A percentile compares a stretch with the other conserved stretches of the same genome.
Conservation (phyloP, 2,888 invertebrate species). For the Sesia bembeciformis region DNA sequence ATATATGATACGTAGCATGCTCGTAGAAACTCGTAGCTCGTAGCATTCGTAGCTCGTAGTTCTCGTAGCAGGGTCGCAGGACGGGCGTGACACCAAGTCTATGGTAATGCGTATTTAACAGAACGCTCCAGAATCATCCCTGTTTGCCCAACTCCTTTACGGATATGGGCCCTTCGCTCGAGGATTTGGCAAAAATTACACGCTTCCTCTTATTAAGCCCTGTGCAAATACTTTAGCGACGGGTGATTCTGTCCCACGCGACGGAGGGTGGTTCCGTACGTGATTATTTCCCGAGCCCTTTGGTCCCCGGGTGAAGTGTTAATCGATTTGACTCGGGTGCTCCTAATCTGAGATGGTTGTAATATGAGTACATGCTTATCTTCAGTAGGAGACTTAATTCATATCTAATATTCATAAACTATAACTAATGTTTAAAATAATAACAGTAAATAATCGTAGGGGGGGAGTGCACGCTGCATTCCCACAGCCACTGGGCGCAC, state of each 20-base stretch:
- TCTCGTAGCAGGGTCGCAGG: no score
- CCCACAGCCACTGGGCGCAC: no score
- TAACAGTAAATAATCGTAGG: not conserved
- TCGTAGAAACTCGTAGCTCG: no score
- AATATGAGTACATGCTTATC: no score
- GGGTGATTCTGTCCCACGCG: not conserved
- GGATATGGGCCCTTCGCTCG: constrained; percentile 22
- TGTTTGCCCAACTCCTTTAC: constrained; percentile 48
- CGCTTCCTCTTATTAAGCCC: constrained; percentile 46
- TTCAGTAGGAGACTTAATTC: no score
- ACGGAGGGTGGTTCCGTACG: not conserved
- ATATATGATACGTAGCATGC: no score
- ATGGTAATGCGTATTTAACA: no score
- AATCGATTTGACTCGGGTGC: not conserved
- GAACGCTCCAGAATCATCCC: constrained; percentile 5
- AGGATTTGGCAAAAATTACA: constrained; percentile 53
- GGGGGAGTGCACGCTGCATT: no score
- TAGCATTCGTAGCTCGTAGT: no score
- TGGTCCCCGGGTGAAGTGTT: not conserved
- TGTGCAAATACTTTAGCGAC: constrained; percentile 37
- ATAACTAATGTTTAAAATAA: not conserved
- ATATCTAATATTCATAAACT: no score
- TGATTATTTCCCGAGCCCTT: not conserved
- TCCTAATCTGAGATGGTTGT: not conserved
- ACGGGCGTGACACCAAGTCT: no score